Percentiles rank a stretch among this genome's conserved stretches.
phyloP scores from a whole-genome alignment of 2,113 vertebrate species.

The Microtus richardsoni region DNA sequence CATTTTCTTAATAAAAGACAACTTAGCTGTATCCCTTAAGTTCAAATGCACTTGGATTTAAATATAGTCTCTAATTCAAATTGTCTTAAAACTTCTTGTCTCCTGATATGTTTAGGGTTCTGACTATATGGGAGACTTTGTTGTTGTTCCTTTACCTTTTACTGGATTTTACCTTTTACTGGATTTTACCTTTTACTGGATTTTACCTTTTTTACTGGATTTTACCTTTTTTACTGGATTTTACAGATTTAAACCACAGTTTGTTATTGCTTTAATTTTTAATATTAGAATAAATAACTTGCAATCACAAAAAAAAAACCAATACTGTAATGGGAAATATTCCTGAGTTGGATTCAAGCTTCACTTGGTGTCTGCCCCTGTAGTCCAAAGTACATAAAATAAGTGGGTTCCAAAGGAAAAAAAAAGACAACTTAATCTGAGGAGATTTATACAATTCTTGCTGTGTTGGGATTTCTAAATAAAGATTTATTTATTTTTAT shows the following conservation, averaged over 20 bases:
- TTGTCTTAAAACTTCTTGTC: background rate
- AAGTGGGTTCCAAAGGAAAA: too few species aligned
- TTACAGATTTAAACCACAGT: background rate
- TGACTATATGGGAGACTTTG: background rate
- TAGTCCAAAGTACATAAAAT: too few species aligned
- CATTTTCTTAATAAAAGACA: conserved; percentile 7
- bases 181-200: too few species aligned
- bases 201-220: too few species aligned
- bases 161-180: too few species aligned
- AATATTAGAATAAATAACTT: background rate
- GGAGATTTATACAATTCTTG: background rate
- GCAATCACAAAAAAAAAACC: too few species aligned
- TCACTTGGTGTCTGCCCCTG: too few species aligned
- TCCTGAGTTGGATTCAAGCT: too few species aligned
- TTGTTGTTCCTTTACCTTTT: background rate
- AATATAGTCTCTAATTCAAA: background rate
- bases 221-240: too few species aligned
- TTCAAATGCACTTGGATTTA: background rate
- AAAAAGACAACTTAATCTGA: background rate
- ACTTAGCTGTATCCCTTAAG: background rate
- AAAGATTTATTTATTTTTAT: background rate
- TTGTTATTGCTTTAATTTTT: background rate
- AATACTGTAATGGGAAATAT: too few species aligned
- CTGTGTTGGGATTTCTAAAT: background rate
- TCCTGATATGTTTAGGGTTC: background rate